phyloP scores from a whole-genome alignment of 1,140 invertebrate genomes.

The Pseudoatta argentina region DNA sequence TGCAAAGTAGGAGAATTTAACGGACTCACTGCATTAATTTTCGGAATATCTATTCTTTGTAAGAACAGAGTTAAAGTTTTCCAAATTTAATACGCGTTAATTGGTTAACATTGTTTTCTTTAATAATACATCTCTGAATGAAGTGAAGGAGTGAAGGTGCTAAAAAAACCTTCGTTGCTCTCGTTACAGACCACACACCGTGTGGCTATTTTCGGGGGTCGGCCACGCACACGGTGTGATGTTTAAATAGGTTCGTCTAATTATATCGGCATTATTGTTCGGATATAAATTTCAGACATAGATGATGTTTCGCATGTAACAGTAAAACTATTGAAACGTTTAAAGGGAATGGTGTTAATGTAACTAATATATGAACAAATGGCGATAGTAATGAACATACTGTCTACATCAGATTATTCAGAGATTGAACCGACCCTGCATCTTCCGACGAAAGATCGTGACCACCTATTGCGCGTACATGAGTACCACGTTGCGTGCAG shows the following conservation, averaged over 20 bases:
- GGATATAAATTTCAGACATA: no score
- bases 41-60: background rate
- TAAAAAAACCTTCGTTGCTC: background rate
- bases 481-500: slow-evolving; percentile 27
- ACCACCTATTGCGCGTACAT: slow-evolving; percentile 40
- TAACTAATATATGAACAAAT: no score
- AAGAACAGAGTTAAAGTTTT: background rate
- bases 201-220: slow-evolving; percentile 34
- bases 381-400: slow-evolving; percentile 2
- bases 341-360: background rate
- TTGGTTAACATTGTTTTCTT: slow-evolving; percentile 30
- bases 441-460: slow-evolving; percentile 6
- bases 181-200: slow-evolving; percentile 22
- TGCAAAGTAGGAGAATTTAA: background rate
- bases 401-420: background rate
- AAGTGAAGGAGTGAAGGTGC: background rate
- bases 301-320: background rate
- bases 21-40: background rate
- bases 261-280: slow-evolving; percentile 31
- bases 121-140: background rate
- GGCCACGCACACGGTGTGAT: background rate
- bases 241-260: slow-evolving; percentile 36
- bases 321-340: background rate
- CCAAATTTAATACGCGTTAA: background rate
- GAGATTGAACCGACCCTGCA: slow-evolving; percentile 16